Evolutionary conservation across 2,888 invertebrate species (phyloP).

Genomic region (Phymatocera aterrima): DNA sequence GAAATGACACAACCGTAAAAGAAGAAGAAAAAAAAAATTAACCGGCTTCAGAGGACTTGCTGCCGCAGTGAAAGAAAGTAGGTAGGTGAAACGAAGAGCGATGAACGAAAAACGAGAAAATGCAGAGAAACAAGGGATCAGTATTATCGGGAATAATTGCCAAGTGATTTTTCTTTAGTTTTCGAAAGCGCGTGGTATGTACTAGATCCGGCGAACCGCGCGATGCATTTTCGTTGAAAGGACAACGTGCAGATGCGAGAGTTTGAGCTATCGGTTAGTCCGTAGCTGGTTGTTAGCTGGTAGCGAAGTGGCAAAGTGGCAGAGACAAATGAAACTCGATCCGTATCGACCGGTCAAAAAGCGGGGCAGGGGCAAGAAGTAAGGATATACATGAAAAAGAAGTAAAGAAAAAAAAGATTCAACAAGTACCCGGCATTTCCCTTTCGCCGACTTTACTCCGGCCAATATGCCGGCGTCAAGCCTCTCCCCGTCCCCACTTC

Average conservation of each 20-base stretch:
- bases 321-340: slow-evolving; percentile 71
- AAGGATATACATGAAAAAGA: slow-evolving; percentile 61
- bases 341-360: slow-evolving; percentile 69
- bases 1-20: no score
- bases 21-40: no score
- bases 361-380: slow-evolving; percentile 62
- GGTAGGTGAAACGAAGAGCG: no score
- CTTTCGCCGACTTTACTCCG: slow-evolving; percentile 64
- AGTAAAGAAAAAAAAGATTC: slow-evolving; percentile 35
- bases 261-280: neutral
- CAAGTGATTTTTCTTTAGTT: no score
- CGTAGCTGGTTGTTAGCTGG: slow-evolving; percentile 49
- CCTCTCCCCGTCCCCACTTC: neutral
- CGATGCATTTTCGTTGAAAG: slow-evolving; percentile 54
- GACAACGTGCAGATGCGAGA: slow-evolving; percentile 46
- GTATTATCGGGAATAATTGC: no score
- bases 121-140: no score
- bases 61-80: no score
- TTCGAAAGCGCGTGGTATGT: neutral
- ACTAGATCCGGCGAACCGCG: slow-evolving; percentile 22
- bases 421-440: slow-evolving; percentile 64
- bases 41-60: no score
- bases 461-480: neutral
- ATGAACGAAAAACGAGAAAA: no score
- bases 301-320: slow-evolving; percentile 64